These are phyloP conservation scores for Microtus ochrogaster DNA, from an alignment of 2,113 vertebrate species.

Conservation along the genomic window DNA sequence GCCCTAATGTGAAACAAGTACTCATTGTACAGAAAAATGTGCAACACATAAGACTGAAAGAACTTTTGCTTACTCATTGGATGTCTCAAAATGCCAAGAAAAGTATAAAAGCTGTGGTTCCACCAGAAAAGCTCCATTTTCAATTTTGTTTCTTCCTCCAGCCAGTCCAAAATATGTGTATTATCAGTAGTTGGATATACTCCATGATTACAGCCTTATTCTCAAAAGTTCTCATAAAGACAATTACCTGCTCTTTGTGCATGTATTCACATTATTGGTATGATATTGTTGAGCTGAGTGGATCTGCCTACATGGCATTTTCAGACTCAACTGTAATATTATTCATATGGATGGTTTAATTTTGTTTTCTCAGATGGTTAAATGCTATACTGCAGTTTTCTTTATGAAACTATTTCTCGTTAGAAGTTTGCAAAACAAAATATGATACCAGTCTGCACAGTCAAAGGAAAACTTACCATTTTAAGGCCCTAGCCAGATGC, in stretches of 20 bases:
- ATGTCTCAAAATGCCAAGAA: constrained; percentile 18
- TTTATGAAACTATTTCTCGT: neutral
- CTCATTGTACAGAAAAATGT: neutral
- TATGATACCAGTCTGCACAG: neutral
- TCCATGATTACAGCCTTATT: constrained; percentile 36
- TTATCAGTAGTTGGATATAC: neutral
- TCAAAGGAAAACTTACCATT: constrained; percentile 6
- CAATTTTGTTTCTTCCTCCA: neutral
- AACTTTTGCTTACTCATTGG: neutral
- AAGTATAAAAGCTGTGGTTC: constrained; percentile 24
- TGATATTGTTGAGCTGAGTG: neutral
- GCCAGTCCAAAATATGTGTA: neutral
- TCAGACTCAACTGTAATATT: neutral
- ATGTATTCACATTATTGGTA: neutral
- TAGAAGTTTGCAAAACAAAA: neutral
- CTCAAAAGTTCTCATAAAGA: neutral
- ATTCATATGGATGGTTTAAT: neutral
- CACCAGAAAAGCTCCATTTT: neutral
- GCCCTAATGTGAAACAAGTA: neutral
- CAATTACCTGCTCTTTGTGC: constrained; percentile 26
- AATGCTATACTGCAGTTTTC: neutral
- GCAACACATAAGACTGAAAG: neutral
- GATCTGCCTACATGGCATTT: neutral
- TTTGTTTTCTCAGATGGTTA: neutral
- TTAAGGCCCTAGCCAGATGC: neutral